A percentile compares a stretch with the other conserved stretches of the same genome.
Evolutionary conservation across 1,140 invertebrate genomes (phyloP).

Genomic region (Orchestia grillus): DNA sequence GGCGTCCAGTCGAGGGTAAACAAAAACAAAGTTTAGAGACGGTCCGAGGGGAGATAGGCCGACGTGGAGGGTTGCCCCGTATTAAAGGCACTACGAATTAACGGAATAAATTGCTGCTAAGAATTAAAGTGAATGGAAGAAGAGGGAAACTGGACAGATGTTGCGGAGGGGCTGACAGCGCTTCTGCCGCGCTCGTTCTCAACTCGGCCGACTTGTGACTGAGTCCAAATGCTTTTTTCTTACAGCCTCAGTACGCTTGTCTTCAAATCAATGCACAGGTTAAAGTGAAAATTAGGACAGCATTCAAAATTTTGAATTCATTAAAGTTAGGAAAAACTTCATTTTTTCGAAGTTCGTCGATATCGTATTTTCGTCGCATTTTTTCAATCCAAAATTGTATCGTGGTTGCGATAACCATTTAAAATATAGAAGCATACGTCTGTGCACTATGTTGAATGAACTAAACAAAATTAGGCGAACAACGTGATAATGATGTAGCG

Average conservation of each 20-base stretch:
- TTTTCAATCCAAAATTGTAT: too few species aligned
- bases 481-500: too few species aligned
- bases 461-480: too few species aligned
- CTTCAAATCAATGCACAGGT: too few species aligned
- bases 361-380: too few species aligned
- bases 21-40: constrained; percentile 50
- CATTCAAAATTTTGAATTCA: too few species aligned
- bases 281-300: too few species aligned
- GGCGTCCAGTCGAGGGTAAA: constrained; percentile 37
- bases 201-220: not conserved
- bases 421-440: too few species aligned
- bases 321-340: too few species aligned
- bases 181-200: not conserved
- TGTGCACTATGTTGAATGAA: too few species aligned
- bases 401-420: too few species aligned
- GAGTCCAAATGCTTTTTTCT: not conserved
- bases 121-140: constrained; percentile 55
- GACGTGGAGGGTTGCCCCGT: constrained; percentile 26
- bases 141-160: constrained; percentile 54
- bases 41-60: constrained; percentile 43
- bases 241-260: not conserved
- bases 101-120: constrained; percentile 55
- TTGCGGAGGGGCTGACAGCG: constrained; percentile 49
- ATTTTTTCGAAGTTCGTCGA: too few species aligned
- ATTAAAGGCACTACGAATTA: constrained; percentile 52